Percentiles rank a stretch among this genome's conserved stretches.
Conservation (phyloP, 1,140 invertebrate species). For the Anthonomus grandis region DNA sequence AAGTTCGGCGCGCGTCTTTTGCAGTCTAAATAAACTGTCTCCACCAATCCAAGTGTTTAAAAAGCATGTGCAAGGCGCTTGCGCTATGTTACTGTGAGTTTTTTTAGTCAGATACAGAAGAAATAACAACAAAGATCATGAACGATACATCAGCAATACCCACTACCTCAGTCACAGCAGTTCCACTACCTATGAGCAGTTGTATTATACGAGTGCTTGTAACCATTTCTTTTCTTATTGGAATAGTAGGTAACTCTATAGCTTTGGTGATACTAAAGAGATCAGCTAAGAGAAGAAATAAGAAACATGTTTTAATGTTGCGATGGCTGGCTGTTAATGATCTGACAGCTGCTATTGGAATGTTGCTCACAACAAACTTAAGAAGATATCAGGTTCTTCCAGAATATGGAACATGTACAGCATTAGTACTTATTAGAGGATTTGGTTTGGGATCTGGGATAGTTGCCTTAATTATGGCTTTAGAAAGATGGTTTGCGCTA, state of each 20-base stretch:
- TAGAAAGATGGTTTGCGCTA: slow-evolving; percentile 79
- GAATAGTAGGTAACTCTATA: slow-evolving; percentile 58
- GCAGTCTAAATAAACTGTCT: too few species aligned
- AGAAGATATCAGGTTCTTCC: slow-evolving; percentile 58
- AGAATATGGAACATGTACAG: slow-evolving; percentile 58
- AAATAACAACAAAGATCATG: too few species aligned
- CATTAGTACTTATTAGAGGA: slow-evolving; percentile 69
- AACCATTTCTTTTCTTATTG: slow-evolving; percentile 51
- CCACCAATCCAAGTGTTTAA: too few species aligned
- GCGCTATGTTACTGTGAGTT: neutral
- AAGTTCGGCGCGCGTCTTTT: too few species aligned
- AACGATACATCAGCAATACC: slow-evolving; percentile 10
- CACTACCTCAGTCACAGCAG: slow-evolving; percentile 50
- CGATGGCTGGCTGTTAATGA: slow-evolving; percentile 76
- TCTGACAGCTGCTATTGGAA: slow-evolving; percentile 69
- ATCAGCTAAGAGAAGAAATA: slow-evolving; percentile 62
- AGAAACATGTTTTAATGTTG: slow-evolving; percentile 76
- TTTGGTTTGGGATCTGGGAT: slow-evolving; percentile 84
- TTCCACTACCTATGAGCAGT: slow-evolving; percentile 52
- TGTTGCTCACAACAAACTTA: slow-evolving; percentile 55
- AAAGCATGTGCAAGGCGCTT: too few species aligned
- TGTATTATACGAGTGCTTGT: slow-evolving; percentile 34
- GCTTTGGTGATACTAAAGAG: slow-evolving; percentile 59
- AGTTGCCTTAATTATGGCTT: slow-evolving; percentile 82
- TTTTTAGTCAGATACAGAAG: neutral